These are phyloP conservation scores for Centroberyx gerrardi DNA, from an alignment of 2,797 vertebrate genomes.

Conservation along the genomic window DNA sequence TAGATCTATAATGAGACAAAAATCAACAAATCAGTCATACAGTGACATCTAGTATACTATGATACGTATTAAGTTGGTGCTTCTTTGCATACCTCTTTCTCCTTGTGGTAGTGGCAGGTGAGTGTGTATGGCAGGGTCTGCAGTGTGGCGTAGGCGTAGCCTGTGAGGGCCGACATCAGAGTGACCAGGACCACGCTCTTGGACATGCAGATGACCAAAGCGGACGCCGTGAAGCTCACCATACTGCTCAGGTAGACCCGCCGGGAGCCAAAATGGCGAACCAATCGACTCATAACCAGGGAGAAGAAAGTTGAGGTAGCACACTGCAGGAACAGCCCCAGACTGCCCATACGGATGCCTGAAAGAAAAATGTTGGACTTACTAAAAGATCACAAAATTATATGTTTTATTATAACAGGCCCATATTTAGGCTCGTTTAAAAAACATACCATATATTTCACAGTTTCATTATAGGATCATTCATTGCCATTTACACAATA, in stretches of 20 bases:
- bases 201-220: conserved; percentile 87
- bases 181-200: conserved; percentile 85
- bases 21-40: not conserved
- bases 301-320: conserved; percentile 89
- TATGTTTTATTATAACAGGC: not conserved
- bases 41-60: not conserved
- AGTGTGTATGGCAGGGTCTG: conserved; percentile 89
- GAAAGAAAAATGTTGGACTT: conserved; percentile 11
- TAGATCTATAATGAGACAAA: conserved; percentile 77
- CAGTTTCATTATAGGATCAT: too few species aligned
- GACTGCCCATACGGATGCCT: conserved; percentile 90
- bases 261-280: conserved; percentile 82
- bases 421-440: too few species aligned
- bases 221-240: conserved; percentile 85
- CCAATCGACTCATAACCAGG: conserved; percentile 84
- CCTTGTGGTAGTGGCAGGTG: conserved; percentile 88
- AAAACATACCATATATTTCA: too few species aligned
- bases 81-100: conserved; percentile 79
- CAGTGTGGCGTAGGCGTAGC: conserved; percentile 87
- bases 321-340: conserved; percentile 88
- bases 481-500: not conserved
- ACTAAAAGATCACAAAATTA: not conserved
- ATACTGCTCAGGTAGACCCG: conserved; percentile 87
- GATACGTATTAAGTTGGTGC: not conserved
- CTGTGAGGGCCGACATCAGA: conserved; percentile 86